Conservation (phyloP, 2,113 vertebrate genomes). For the Trochalopteron elliotii region DNA sequence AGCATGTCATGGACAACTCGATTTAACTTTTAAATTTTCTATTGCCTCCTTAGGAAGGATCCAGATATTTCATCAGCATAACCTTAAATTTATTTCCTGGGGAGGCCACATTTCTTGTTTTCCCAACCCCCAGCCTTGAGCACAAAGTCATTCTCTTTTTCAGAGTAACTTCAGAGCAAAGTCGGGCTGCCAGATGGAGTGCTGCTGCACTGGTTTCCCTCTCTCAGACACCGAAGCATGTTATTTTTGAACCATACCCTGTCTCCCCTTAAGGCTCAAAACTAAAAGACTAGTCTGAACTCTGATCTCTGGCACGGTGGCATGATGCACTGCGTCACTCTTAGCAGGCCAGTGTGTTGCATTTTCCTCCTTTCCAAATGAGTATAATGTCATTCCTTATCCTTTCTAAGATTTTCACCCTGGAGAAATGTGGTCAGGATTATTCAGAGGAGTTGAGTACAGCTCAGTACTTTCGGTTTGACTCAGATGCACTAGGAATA, state of each 20-base stretch:
- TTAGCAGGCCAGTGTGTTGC: neutral
- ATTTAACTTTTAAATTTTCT: slow-evolving; percentile 57
- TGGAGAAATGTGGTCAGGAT: slow-evolving; percentile 3
- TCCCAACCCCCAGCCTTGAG: neutral
- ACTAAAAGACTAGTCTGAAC: slow-evolving; percentile 15
- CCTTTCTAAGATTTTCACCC: slow-evolving; percentile 16
- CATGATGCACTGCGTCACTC: neutral
- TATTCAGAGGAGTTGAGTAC: neutral
- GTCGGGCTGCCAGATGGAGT: neutral
- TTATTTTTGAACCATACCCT: neutral
- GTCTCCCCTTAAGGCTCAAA: neutral
- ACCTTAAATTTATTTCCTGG: slow-evolving; percentile 46
- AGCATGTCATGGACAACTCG: slow-evolving; percentile 16
- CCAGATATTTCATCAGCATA: slow-evolving; percentile 9
- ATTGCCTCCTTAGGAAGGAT: slow-evolving; percentile 35
- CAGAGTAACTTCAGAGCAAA: neutral
- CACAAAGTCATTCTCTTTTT: neutral
- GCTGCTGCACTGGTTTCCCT: neutral
- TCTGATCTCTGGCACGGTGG: neutral
- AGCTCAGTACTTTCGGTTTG: neutral
- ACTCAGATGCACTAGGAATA: neutral
- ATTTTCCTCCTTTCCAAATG: neutral
- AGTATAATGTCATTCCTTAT: neutral
- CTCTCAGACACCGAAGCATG: neutral
- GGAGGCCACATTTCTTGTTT: neutral